Conservation (phyloP, 2,113 vertebrate genomes). For the Mustela lutreola region DNA sequence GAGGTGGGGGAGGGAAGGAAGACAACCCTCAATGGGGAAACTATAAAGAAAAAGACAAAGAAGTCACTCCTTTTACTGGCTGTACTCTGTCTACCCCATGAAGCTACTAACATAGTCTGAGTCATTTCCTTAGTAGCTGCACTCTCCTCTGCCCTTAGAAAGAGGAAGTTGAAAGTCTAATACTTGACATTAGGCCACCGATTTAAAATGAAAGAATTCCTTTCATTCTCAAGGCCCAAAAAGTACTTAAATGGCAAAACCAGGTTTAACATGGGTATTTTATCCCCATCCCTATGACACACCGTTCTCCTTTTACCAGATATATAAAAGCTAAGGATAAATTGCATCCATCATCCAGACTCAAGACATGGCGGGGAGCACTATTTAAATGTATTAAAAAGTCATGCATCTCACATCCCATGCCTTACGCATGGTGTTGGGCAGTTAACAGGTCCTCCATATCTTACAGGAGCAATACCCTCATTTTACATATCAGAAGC, state of each 20-base stretch:
- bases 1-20: neutral
- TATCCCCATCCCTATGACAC: neutral
- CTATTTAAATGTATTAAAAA: neutral
- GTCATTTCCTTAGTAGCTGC: constrained; percentile 71
- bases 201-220: neutral
- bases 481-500: neutral
- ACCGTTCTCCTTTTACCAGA: neutral
- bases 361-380: neutral
- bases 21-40: neutral
- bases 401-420: neutral
- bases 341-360: neutral
- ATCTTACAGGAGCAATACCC: neutral
- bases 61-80: neutral
- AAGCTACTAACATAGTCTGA: constrained; percentile 2
- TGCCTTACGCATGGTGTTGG: neutral
- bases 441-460: neutral
- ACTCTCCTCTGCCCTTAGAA: neutral
- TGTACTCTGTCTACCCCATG: neutral
- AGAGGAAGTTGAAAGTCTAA: constrained; percentile 60
- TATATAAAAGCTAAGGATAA: neutral
- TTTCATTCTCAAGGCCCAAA: constrained; percentile 8
- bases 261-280: neutral
- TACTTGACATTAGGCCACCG: neutral
- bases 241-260: neutral
- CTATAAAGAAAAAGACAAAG: constrained; percentile 6